These are phyloP conservation scores for Polypedilum vanderplanki DNA, from an alignment of 1,140 invertebrate species.

Conservation along the genomic window DNA sequence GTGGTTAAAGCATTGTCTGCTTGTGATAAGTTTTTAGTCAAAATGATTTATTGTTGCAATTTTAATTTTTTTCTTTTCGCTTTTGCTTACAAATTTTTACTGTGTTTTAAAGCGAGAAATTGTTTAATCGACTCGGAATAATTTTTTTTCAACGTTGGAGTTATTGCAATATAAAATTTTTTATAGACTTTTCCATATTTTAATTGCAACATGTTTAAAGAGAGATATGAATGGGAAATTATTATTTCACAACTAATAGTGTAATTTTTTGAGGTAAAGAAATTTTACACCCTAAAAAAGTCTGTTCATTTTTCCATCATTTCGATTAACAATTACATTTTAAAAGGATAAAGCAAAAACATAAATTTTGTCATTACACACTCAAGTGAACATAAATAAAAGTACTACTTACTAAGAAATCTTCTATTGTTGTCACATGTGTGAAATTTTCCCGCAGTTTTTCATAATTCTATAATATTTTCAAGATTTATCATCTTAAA, in stretches of 20 bases:
- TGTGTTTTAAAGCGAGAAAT: conserved; percentile 6
- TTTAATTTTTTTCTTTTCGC: background rate
- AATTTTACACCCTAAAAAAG: background rate
- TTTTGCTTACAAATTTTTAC: background rate
- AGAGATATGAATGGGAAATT: no score
- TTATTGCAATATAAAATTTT: no score
- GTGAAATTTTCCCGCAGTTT: conserved; percentile 26
- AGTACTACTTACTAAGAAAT: background rate
- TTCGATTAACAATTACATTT: conserved; percentile 23
- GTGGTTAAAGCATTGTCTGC: conserved; percentile 11
- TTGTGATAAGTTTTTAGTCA: conserved; percentile 27
- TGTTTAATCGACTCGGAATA: conserved; percentile 11
- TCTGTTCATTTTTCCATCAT: background rate
- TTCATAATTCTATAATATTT: background rate
- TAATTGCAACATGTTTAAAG: no score
- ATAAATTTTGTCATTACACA: conserved; percentile 4
- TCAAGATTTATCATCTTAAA: background rate
- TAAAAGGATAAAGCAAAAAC: background rate
- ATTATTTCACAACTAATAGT: no score
- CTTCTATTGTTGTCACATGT: background rate
- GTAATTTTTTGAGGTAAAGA: background rate
- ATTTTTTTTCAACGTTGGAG: background rate
- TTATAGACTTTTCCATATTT: no score
- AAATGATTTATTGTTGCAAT: conserved; percentile 25
- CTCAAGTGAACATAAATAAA: conserved; percentile 22